These are phyloP conservation scores for Trissolcus japonicus DNA, from an alignment of 2,888 invertebrate genomes.

Conservation along the genomic window DNA sequence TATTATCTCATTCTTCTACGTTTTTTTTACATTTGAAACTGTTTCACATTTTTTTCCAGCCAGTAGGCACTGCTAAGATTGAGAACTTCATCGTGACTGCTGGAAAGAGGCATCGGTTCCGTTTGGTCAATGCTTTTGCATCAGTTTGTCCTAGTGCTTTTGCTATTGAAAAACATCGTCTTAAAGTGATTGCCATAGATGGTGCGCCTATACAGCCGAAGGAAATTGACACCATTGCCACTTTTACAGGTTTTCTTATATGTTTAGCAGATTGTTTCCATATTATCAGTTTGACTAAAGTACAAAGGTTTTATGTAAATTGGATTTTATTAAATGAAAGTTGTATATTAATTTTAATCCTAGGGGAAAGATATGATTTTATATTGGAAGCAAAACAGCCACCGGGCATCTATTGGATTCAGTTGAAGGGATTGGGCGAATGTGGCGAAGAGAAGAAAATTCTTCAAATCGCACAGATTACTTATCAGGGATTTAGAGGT, in stretches of 20 bases:
- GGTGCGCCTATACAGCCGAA: slow-evolving; percentile 78
- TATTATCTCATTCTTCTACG: background rate
- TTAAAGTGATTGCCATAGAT: slow-evolving; percentile 78
- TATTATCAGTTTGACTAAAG: too few relatives aligned
- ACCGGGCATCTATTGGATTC: slow-evolving; percentile 64
- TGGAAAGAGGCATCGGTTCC: slow-evolving; percentile 78
- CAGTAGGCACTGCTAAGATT: slow-evolving; percentile 17
- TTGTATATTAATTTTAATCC: background rate
- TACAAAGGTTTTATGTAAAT: too few relatives aligned
- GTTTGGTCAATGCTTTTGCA: slow-evolving; percentile 79
- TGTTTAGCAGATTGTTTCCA: too few relatives aligned
- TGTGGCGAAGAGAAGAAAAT: slow-evolving; percentile 31
- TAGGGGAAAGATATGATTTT: slow-evolving; percentile 82
- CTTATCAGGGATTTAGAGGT: slow-evolving; percentile 30
- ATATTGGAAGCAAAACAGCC: slow-evolving; percentile 77
- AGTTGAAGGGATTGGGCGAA: slow-evolving; percentile 60
- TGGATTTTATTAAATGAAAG: too few relatives aligned
- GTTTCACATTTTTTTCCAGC: background rate
- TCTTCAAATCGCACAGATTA: slow-evolving; percentile 61
- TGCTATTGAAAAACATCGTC: slow-evolving; percentile 77
- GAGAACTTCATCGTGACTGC: slow-evolving; percentile 46
- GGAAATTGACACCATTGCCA: slow-evolving; percentile 73
- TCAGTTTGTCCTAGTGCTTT: slow-evolving; percentile 78
- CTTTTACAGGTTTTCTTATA: slow-evolving; percentile 76
- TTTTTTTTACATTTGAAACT: background rate